Evolutionary conservation across 2,888 invertebrate species (phyloP).

Genomic region (Steinernema hermaphroditum): DNA sequence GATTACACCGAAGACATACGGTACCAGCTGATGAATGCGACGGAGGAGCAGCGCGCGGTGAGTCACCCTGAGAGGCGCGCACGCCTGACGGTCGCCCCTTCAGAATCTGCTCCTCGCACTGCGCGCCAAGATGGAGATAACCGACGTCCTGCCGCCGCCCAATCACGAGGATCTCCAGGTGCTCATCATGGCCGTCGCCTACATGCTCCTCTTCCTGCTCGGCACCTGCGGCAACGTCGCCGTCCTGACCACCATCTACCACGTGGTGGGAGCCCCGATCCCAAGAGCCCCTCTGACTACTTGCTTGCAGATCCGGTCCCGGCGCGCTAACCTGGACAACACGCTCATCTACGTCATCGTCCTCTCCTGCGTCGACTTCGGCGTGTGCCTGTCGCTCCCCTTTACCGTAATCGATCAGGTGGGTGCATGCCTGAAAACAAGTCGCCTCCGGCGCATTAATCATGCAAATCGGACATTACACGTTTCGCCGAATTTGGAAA

Average conservation of each 20-base stretch:
- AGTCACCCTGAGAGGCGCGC: neutral
- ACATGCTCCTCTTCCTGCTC: slow-evolving; percentile 60
- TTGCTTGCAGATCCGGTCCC: slow-evolving; percentile 46
- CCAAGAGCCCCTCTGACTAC: neutral
- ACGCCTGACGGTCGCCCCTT: neutral
- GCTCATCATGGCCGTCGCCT: slow-evolving; percentile 64
- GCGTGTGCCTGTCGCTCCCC: slow-evolving; percentile 61
- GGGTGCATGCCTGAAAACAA: neutral
- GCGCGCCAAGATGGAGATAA: slow-evolving; percentile 39
- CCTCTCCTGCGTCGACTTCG: slow-evolving; percentile 64
- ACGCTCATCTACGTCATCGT: slow-evolving; percentile 64
- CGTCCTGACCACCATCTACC: slow-evolving; percentile 62
- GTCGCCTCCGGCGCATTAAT: slow-evolving; percentile 1
- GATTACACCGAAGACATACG: slow-evolving; percentile 4
- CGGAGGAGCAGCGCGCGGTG: neutral
- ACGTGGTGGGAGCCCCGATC: slow-evolving; percentile 44
- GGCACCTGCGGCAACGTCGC: slow-evolving; percentile 65
- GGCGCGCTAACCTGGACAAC: slow-evolving; percentile 58
- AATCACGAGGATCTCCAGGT: slow-evolving; percentile 62
- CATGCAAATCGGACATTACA: slow-evolving; percentile 18
- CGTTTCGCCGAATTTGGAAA: slow-evolving; percentile 20
- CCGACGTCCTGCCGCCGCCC: slow-evolving; percentile 63
- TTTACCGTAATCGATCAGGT: slow-evolving; percentile 65
- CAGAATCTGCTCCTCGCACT: slow-evolving; percentile 10
- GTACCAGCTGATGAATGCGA: neutral